Conservation (phyloP, 2,113 vertebrate species). For the Nanorana parkeri region DNA sequence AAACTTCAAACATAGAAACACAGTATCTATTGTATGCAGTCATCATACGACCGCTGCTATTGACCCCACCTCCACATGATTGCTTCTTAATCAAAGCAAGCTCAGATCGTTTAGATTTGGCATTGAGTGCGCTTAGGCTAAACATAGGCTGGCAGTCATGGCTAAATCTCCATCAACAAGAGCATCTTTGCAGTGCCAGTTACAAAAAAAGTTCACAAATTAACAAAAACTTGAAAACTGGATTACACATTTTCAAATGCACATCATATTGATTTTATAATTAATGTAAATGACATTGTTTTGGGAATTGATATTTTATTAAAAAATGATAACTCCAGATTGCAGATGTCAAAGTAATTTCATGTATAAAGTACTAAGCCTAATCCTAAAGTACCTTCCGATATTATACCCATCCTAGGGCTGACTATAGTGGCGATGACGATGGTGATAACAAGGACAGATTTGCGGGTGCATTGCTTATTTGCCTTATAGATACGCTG, state of each 20-base stretch:
- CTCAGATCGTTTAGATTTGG: too few relatives aligned
- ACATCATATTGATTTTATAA: background rate
- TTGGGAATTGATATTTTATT: conserved; percentile 21
- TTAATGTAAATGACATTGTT: background rate
- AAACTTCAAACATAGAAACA: too few relatives aligned
- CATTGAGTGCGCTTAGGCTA: too few relatives aligned
- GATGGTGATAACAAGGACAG: too few relatives aligned
- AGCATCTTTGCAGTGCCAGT: background rate
- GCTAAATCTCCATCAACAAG: background rate
- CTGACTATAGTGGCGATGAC: too few relatives aligned
- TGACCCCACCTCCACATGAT: too few relatives aligned
- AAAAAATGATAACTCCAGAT: conserved; percentile 25
- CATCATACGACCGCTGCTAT: too few relatives aligned
- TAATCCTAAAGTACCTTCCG: conserved; percentile 17
- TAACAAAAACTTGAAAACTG: background rate
- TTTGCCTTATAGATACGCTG: too few relatives aligned
- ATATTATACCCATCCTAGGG: background rate
- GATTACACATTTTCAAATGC: background rate
- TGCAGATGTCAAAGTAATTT: conserved; percentile 1
- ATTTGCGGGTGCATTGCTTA: too few relatives aligned
- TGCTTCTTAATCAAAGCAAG: too few relatives aligned
- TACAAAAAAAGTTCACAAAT: background rate
- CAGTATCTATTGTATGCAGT: too few relatives aligned
- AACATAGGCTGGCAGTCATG: too few relatives aligned
- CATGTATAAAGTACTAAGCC: conserved; percentile 7